Base-by-base conservation (phyloP, 2,113 vertebrate genomes). In the Haemorhous mexicanus region DNA sequence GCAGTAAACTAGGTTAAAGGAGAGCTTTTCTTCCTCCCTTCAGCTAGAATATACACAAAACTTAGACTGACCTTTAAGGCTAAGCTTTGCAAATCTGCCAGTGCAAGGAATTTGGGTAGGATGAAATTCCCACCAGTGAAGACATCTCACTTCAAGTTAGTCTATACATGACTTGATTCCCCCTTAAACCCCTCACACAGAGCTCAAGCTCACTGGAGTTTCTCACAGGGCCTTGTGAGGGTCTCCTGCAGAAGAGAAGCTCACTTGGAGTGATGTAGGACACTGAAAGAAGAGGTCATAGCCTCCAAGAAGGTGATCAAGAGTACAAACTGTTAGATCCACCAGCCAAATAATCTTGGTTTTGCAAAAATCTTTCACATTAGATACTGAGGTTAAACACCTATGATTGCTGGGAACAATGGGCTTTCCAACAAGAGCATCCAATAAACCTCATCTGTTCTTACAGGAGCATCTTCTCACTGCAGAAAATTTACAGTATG, bases 1-100 rank as follows among this genome's bases (percentile, higher is more conserved):
- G 26, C 35, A 49, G 46, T 62, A 95, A 55, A 7, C 30, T 39
- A 74, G 53, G 49, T 76, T 96, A 89, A 94, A 94, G 61, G 46
- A 96, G 92, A 76, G 8, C 7, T 64, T 22, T 68, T 22, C 87
- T 73, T 26, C n/a, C 24, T 61, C 39, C 15, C 10, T 86, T 88
- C 21, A 52, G 35, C 33, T 70, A 18, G 58, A 92, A 78, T 44
- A 91, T 16, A 19, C 13, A 59, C 61, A 84, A 86, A 92, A 81
- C 47, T 78, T n/a, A 52, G 41, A 28, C 47, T 68, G 74, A 72
- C 70, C 75, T 90, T 68, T 37, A 52, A 93, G 39, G 49, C 53
- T 86, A 84, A 86, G 61, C 52, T 93, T 87, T 83, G 73, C 33
- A 87, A 87, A 86, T 75, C 89, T 95, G 33, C n/a, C 69, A 58